Conservation (phyloP, 2,797 vertebrate genomes). For the Pipistrellus pygmaeus region DNA sequence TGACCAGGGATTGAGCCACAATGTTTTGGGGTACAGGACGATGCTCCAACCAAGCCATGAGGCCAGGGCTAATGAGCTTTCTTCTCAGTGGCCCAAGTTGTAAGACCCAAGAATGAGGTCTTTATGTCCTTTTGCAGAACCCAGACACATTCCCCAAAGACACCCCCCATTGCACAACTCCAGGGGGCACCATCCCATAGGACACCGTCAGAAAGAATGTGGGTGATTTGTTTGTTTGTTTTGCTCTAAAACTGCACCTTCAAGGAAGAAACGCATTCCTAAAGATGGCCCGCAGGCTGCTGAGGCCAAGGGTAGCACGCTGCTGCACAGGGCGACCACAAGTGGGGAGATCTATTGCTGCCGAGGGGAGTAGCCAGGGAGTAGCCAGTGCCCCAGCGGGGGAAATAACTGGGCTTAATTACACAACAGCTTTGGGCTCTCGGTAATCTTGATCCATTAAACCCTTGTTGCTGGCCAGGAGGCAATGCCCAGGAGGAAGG, state of each 20-base stretch:
- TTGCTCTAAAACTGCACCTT: not conserved
- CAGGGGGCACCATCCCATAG: not conserved
- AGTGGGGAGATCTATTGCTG: conserved; percentile 40
- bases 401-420: conserved; percentile 69
- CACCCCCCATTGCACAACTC: not conserved
- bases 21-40: not conserved
- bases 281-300: not conserved
- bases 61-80: not conserved
- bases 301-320: not conserved
- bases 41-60: not conserved
- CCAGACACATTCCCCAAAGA: not conserved
- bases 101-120: not conserved
- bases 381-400: not conserved
- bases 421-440: conserved; percentile 39
- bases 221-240: not conserved
- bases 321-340: conserved; percentile 42
- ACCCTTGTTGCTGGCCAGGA: conserved; percentile 61
- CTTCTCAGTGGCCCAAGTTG: not conserved
- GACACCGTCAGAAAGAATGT: not conserved
- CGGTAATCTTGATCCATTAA: conserved; percentile 73
- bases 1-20: not conserved
- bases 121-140: not conserved
- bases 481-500: conserved; percentile 69
- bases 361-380: not conserved
- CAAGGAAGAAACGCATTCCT: not conserved